These are phyloP conservation scores for Dorcus parallelipipedus DNA, from an alignment of 2,888 invertebrate genomes.

Conservation along the genomic window DNA sequence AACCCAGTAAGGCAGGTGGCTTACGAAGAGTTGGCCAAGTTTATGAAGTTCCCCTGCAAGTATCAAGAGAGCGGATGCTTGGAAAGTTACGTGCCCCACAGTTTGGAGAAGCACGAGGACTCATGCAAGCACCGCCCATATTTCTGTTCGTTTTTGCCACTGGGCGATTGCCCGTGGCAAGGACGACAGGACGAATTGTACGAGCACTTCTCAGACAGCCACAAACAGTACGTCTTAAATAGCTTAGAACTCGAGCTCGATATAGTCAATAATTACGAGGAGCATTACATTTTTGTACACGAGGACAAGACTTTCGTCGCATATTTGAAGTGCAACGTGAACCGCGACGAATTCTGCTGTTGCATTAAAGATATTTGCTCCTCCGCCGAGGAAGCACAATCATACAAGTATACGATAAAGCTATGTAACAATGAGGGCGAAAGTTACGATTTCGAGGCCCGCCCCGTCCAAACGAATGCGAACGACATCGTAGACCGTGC, in stretches of 20 bases:
- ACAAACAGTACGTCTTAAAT: constrained; percentile 32
- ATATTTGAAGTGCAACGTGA: constrained; percentile 28
- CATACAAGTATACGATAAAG: background rate
- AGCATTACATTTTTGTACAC: constrained; percentile 34
- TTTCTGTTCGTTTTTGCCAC: constrained; percentile 27
- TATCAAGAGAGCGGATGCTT: constrained; percentile 34
- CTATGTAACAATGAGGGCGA: background rate
- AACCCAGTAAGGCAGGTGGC: constrained; percentile 29
- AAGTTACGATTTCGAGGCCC: background rate
- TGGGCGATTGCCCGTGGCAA: constrained; percentile 34
- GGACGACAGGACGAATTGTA: constrained; percentile 31
- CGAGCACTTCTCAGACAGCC: constrained; percentile 36
- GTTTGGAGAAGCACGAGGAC: constrained; percentile 32
- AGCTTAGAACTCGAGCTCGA: constrained; percentile 37
- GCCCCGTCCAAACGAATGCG: background rate
- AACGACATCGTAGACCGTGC: background rate
- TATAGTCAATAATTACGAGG: constrained; percentile 35
- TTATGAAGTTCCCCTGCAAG: constrained; percentile 37
- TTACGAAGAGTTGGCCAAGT: constrained; percentile 33
- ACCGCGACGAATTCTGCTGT: constrained; percentile 30
- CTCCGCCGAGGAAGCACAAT: background rate
- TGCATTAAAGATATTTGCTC: constrained; percentile 30
- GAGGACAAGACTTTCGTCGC: constrained; percentile 35
- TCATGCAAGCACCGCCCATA: constrained; percentile 31
- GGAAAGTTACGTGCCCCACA: constrained; percentile 24